phyloP scores from a whole-genome alignment of 2,888 invertebrate species.

The Rhagonycha fulva region DNA sequence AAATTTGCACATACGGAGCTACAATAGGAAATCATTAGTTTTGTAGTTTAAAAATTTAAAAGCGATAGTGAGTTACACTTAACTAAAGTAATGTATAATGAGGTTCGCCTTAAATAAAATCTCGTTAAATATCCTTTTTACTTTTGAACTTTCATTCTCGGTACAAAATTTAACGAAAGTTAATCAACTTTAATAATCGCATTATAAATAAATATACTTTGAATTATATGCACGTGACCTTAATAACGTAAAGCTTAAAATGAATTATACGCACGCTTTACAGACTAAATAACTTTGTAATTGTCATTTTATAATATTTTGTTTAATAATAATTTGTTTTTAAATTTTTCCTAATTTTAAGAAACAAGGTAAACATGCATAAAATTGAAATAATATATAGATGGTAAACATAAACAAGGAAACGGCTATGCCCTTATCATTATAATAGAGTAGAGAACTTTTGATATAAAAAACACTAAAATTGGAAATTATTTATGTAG shows the following conservation, averaged over 20 bases:
- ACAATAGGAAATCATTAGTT: not conserved
- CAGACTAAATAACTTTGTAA: not conserved
- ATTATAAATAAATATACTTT: not conserved
- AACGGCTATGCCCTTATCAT: not conserved
- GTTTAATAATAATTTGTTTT: not conserved
- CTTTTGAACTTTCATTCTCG: not conserved
- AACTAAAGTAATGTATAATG: not conserved
- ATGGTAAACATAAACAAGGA: not conserved
- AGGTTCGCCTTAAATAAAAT: not conserved
- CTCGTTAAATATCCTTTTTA: not conserved
- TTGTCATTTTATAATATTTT: not conserved
- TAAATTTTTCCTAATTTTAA: not conserved
- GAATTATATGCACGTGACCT: not conserved
- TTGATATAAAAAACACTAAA: too few species aligned
- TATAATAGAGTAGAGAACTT: too few species aligned
- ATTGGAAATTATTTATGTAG: too few species aligned
- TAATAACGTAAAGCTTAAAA: not conserved
- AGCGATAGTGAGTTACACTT: not conserved
- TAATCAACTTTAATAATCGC: slow-evolving; percentile 1
- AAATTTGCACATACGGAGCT: not conserved
- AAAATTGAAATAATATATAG: not conserved
- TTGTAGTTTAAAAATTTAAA: not conserved
- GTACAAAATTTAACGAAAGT: not conserved
- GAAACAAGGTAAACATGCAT: not conserved
- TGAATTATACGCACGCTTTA: not conserved